phyloP scores from a whole-genome alignment of 2,888 invertebrate species.

The Pardosa pseudoannulata region DNA sequence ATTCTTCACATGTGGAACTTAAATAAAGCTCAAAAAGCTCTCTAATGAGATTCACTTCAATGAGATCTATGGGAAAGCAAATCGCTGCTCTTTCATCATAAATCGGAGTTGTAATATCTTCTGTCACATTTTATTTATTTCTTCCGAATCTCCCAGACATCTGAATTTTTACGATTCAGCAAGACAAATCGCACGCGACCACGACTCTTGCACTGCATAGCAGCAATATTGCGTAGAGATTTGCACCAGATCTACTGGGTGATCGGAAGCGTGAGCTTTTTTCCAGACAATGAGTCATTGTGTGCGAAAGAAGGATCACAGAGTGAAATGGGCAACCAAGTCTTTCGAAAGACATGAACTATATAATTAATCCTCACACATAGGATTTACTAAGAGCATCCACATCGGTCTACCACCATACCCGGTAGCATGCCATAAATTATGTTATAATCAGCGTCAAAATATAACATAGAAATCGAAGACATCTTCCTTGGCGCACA shows the following conservation, averaged over 20 bases:
- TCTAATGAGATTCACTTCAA: no score
- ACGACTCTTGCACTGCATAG: conserved; percentile 7
- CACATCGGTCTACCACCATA: conserved; percentile 96
- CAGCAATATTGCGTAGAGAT: background rate
- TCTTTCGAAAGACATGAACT: conserved; percentile 52
- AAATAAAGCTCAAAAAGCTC: no score
- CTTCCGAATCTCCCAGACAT: no score
- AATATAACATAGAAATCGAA: conserved; percentile 91
- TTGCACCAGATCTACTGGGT: background rate
- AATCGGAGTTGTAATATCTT: no score
- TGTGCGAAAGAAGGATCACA: conserved; percentile 68
- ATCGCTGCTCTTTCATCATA: no score
- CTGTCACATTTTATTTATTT: background rate
- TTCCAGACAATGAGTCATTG: conserved; percentile 2
- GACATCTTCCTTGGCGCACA: conserved; percentile 91
- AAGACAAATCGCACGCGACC: background rate
- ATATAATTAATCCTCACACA: background rate
- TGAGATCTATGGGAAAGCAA: no score
- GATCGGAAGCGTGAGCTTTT: background rate
- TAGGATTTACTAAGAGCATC: conserved; percentile 84
- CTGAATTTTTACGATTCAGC: background rate
- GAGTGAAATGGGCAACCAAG: conserved; percentile 25
- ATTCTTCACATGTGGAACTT: no score
- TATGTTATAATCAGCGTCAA: conserved; percentile 91
- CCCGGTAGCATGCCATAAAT: conserved; percentile 92